Evolutionary conservation across 2,113 vertebrate genomes (phyloP), one percentile per base, ranked within the genome.

Genomic region (Periophthalmus modestus): DNA sequence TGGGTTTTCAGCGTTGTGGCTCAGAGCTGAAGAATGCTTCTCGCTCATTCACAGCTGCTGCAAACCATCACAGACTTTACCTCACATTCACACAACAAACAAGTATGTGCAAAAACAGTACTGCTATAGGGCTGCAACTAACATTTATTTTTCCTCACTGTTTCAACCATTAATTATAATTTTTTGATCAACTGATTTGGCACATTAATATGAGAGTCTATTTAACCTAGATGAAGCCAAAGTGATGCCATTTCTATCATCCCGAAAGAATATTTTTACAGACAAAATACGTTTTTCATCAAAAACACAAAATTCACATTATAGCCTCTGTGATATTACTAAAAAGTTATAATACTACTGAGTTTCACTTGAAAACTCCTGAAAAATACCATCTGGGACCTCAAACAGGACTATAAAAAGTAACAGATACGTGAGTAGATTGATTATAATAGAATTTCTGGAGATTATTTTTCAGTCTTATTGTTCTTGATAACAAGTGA

Each of bases 1-100:
- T 69, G 54, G 34, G 66, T 77, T 52, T 36, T 59, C 62, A 28
- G 21, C 14, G 57, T 7, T 36, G 52, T 21, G 69, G 55, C 66
- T 71, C 74, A 84, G 61, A 0, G 74, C 54, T 72, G 24, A 86
- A 80, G 77, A 76, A 86, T 82, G 83, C 79, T 62, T 77, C 59
- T 52, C 43, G 66, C 13, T 68, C 62, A 12, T 59, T 21, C 71
- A 67, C 87, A 91, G 85, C 87, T 91, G 89, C 77, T 85, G 13
- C 66, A 71, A 11, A 65, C 69, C 79, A 66, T 89, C 85, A 83
- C 36, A 57, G 63, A 19, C 34, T 72, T 33, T 72, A 75, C 66
- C 24, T 19, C 58, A 66, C 65, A 48, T 3, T 39, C 68, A 34
- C n/a, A 9, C 57, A 7, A 48, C 63, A 71, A 46, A 59, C 7